Evolutionary conservation across 2,113 vertebrate species (phyloP), one percentile per base, ranked within the genome.

Genomic region (Aix galericulata): DNA sequence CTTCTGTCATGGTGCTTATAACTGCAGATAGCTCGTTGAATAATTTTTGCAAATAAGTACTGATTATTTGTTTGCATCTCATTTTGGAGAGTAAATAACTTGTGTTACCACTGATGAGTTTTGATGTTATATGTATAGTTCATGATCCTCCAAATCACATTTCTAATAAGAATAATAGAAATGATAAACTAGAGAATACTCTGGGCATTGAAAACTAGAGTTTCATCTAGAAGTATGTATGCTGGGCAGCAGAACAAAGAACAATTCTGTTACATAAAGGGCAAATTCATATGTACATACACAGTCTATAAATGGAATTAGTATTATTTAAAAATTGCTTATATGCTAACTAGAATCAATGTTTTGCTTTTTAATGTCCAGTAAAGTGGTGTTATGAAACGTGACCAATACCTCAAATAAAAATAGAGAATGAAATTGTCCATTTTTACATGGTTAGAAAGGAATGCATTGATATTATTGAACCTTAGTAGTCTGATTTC

Each of bases 401-500:
- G 1, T 42, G 6, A 1, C 18, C 2, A 23, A 2, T 56, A 13
- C 3, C 7, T 42, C 18, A 56, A 11, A 56, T 12, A 3, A 73
- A 88, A 59, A 6, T 32, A 36, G 6, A 55, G 20, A 76, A 52
- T 25, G 2, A 69, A 79, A 53, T 53, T 56, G 1, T 40, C 3
- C 2, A 13, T 14, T 76, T 91, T 69, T 84, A 5, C 5, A 4
- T 9, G 4, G 3, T 48, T 72, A 44, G 15, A 46, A 78, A 48
- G 2, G 5, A 89, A 74, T 44, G n/a, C 14, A 27, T 40, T 78
- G 5, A 12, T 82, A 62, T 18, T 63, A 46, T 4, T 50, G 48
- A 67, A 32, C 3, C 0, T n/a, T 40, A n/a, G 6, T 66, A 17
- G 4, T 40, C 11, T 50, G 17, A 42, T 86, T 91, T 69, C 44